phyloP scores from a whole-genome alignment of 2,797 vertebrate species.

The Strix occidentalis region DNA sequence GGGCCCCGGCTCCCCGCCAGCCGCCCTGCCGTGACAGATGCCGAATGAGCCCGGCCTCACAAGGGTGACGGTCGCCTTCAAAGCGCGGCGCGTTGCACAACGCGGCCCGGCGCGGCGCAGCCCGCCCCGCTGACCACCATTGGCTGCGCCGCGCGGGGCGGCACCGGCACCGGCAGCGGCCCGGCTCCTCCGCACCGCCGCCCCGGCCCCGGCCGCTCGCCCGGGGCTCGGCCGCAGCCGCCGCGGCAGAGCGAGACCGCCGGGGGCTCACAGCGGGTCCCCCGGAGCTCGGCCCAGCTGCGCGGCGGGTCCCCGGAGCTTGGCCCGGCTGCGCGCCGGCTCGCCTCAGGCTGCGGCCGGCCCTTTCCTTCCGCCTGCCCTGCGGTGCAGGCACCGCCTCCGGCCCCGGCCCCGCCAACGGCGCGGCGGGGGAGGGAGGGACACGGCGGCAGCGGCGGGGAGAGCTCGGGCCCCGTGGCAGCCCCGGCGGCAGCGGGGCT shows the following conservation, averaged over 20 bases:
- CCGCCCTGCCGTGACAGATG: not conserved
- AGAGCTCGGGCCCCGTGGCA: not conserved
- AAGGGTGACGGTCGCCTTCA: not conserved
- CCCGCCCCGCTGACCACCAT: slow-evolving; percentile 72
- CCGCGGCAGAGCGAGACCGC: slow-evolving; percentile 58
- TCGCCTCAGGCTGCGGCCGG: not conserved
- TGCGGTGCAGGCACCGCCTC: slow-evolving; percentile 29
- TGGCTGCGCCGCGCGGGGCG: slow-evolving; percentile 83
- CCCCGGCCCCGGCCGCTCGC: slow-evolving; percentile 78
- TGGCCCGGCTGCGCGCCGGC: not conserved
- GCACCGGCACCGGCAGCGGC: slow-evolving; percentile 75
- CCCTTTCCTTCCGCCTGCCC: slow-evolving; percentile 45
- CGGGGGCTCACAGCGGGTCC: not conserved
- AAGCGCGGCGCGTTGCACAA: slow-evolving; percentile 52
- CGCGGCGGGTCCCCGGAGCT: not conserved
- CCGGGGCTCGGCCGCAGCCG: slow-evolving; percentile 79
- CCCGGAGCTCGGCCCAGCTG: not conserved
- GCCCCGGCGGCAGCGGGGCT: no score
- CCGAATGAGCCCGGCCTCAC: not conserved
- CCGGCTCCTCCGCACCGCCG: slow-evolving; percentile 78
- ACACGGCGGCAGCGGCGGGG: not conserved
- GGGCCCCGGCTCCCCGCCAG: not conserved
- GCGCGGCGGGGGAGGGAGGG: not conserved
- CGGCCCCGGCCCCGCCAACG: slow-evolving; percentile 30
- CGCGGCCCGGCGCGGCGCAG: not conserved